Conservation (phyloP, 2,113 vertebrate species). For the Connochaetes taurinus region DNA sequence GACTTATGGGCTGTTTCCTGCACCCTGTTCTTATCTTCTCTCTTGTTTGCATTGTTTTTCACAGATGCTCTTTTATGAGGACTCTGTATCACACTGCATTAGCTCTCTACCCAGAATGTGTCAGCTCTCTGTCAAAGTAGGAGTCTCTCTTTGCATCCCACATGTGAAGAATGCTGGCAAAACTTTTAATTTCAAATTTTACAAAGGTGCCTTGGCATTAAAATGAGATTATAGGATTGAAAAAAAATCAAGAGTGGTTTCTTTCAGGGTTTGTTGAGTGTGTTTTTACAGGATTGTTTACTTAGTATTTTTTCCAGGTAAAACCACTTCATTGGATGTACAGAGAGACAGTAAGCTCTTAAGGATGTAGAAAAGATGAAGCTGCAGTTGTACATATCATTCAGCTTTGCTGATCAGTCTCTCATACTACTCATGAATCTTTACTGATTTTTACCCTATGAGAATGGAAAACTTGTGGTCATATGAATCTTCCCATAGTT, state of each 20-base stretch:
- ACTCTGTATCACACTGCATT: background rate
- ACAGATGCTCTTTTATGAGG: background rate
- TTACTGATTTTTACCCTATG: background rate
- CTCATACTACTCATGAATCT: background rate
- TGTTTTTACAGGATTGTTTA: background rate
- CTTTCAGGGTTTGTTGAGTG: background rate
- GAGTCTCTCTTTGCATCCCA: background rate
- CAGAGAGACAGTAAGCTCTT: background rate
- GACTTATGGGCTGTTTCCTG: background rate
- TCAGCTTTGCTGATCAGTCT: background rate
- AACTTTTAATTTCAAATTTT: constrained; percentile 13
- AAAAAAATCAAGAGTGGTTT: background rate
- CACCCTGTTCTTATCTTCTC: background rate
- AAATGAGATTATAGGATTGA: background rate
- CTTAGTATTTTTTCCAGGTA: background rate
- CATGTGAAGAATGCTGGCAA: background rate
- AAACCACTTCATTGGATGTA: background rate
- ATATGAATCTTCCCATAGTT: background rate
- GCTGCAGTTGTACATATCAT: background rate
- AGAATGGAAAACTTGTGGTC: background rate
- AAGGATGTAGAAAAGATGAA: background rate
- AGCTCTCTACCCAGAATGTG: background rate
- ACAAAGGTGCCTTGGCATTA: background rate
- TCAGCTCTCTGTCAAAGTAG: background rate
- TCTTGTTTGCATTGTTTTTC: background rate